phyloP scores from a whole-genome alignment of 2,113 vertebrate species.

The Arothron firmamentum region DNA sequence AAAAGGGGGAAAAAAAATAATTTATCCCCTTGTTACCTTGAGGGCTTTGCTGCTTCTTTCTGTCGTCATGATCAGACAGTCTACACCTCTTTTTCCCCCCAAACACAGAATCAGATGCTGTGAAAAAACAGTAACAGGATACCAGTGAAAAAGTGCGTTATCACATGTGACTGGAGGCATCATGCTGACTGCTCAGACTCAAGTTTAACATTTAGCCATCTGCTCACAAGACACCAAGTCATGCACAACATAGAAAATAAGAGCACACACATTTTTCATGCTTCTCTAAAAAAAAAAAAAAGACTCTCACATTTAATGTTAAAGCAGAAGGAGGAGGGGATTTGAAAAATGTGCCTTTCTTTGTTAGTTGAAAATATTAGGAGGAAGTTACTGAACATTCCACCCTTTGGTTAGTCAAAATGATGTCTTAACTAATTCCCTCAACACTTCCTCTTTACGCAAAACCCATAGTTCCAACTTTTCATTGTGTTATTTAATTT shows the following conservation, averaged over 20 bases:
- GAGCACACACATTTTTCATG: slow-evolving; percentile 41
- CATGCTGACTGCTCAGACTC: slow-evolving; percentile 13
- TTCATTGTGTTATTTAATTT: not conserved
- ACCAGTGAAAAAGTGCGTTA: slow-evolving; percentile 17
- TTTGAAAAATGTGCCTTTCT: slow-evolving; percentile 45
- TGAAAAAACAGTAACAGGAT: slow-evolving; percentile 34
- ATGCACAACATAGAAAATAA: slow-evolving; percentile 50
- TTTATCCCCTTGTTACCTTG: slow-evolving; percentile 79
- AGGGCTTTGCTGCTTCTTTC: slow-evolving; percentile 98
- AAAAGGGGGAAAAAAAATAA: not conserved
- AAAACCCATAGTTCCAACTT: slow-evolving; percentile 43
- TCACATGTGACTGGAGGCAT: slow-evolving; percentile 42
- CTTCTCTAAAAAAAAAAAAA: slow-evolving; percentile 44
- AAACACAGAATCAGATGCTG: slow-evolving; percentile 67
- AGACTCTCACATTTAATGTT: slow-evolving; percentile 40
- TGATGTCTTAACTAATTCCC: slow-evolving; percentile 65
- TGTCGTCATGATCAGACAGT: slow-evolving; percentile 84
- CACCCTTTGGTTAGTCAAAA: slow-evolving; percentile 64
- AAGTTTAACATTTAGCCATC: slow-evolving; percentile 43
- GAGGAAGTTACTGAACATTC: slow-evolving; percentile 57
- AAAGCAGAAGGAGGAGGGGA: slow-evolving; percentile 51
- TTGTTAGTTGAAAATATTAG: slow-evolving; percentile 38
- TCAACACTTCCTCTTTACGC: slow-evolving; percentile 66
- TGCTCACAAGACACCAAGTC: slow-evolving; percentile 58
- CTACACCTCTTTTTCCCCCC: slow-evolving; percentile 64